phyloP scores from a whole-genome alignment of 2,113 vertebrate species.

The Trogon melanurus region DNA sequence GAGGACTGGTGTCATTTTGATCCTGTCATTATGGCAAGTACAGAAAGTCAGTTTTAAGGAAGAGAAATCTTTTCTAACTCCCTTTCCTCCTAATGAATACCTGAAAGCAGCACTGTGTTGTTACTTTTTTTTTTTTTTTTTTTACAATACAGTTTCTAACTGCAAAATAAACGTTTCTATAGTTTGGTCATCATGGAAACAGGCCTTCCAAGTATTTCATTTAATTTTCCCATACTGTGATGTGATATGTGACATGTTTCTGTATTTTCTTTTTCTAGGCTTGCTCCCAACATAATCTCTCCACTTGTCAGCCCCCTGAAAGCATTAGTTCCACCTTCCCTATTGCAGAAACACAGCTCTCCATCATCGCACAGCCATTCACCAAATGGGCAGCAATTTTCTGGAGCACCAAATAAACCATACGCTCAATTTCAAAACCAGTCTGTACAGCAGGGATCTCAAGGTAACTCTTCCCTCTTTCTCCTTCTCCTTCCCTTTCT shows the following conservation, averaged over 20 bases:
- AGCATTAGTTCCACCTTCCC: slow-evolving; percentile 78
- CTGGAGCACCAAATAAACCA: slow-evolving; percentile 78
- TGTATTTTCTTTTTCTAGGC: slow-evolving; percentile 76
- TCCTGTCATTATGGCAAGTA: background rate
- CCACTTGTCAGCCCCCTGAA: slow-evolving; percentile 86
- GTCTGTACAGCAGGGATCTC: slow-evolving; percentile 78
- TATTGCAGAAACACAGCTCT: slow-evolving; percentile 82
- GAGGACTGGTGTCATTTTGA: background rate
- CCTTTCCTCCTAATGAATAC: background rate
- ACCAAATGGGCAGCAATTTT: slow-evolving; percentile 77
- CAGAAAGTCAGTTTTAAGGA: background rate
- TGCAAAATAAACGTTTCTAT: background rate
- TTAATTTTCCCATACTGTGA: background rate
- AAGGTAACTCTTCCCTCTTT: slow-evolving; percentile 53
- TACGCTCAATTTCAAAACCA: slow-evolving; percentile 83
- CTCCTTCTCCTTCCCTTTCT: too few relatives aligned
- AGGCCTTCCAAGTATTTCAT: background rate
- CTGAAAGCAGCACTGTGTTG: background rate
- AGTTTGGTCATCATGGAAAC: background rate
- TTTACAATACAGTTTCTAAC: background rate
- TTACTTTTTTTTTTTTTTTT: background rate
- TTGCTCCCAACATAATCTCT: slow-evolving; percentile 83
- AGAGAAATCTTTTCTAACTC: background rate
- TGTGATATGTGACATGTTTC: background rate
- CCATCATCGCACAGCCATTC: slow-evolving; percentile 73